Evolutionary conservation across 2,113 vertebrate genomes (phyloP).

Genomic region (Apeltes quadracus): DNA sequence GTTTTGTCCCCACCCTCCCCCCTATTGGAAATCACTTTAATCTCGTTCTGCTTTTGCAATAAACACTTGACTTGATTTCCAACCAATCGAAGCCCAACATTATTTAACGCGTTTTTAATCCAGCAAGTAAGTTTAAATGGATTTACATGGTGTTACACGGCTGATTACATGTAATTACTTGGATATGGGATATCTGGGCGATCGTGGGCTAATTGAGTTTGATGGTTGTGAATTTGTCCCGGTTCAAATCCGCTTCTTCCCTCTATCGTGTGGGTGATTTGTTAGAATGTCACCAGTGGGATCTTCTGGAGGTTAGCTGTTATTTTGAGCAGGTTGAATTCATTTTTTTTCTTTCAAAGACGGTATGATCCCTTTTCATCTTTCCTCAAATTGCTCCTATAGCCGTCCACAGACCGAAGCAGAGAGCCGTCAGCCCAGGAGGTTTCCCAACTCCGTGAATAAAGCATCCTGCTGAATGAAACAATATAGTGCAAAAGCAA

Average conservation of each 20-base stretch:
- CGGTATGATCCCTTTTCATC: constrained; percentile 36
- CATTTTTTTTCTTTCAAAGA: constrained; percentile 15
- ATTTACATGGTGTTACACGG: constrained; percentile 39
- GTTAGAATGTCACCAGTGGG: constrained; percentile 22
- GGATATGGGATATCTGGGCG: constrained; percentile 26
- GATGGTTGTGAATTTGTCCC: constrained; percentile 21
- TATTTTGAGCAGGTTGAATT: constrained; percentile 34
- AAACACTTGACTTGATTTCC: constrained; percentile 49
- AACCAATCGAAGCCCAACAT: constrained; percentile 50
- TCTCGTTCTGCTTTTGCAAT: constrained; percentile 39
- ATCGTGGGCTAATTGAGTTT: constrained; percentile 40
- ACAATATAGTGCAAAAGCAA: constrained; percentile 41
- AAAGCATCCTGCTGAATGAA: constrained; percentile 60
- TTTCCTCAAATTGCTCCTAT: constrained; percentile 40
- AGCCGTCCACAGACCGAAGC: constrained; percentile 23
- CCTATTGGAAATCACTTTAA: constrained; percentile 33
- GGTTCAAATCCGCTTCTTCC: not conserved
- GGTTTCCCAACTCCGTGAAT: constrained; percentile 57
- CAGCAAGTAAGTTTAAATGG: constrained; percentile 25
- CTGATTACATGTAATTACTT: constrained; percentile 48
- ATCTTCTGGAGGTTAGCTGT: constrained; percentile 14
- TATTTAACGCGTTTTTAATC: constrained; percentile 45
- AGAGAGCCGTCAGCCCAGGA: constrained; percentile 32
- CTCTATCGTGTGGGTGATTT: constrained; percentile 28
- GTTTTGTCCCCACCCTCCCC: not conserved